phyloP scores from a whole-genome alignment of 2,888 invertebrate species.

The Metallyticus violacea region DNA sequence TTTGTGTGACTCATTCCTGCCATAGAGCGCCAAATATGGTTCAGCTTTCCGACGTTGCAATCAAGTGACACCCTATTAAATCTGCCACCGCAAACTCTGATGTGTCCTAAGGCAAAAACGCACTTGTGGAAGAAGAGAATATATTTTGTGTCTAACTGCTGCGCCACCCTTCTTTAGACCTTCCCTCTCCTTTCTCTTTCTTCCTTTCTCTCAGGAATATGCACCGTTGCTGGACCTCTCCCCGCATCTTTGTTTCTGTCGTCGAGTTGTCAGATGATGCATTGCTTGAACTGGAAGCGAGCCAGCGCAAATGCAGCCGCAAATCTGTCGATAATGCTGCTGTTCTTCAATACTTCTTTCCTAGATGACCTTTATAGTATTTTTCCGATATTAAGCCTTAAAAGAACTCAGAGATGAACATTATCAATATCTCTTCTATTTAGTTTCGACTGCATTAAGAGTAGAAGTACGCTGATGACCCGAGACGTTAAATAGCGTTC shows the following conservation, averaged over 20 bases:
- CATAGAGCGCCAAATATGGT: no score
- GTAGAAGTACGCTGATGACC: no score
- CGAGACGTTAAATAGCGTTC: no score
- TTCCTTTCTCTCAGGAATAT: not conserved
- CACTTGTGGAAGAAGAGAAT: no score
- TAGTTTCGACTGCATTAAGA: no score
- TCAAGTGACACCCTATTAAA: no score
- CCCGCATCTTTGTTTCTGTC: not conserved
- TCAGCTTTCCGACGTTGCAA: no score
- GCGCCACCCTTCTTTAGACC: not conserved
- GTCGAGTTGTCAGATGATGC: not conserved
- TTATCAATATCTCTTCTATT: no score
- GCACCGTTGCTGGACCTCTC: not conserved
- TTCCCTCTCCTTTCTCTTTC: not conserved
- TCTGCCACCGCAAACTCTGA: no score
- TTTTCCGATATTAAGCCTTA: not conserved
- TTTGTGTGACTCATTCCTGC: no score
- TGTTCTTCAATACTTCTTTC: no score
- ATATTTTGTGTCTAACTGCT: not conserved
- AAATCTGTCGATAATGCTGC: not conserved
- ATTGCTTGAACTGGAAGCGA: not conserved
- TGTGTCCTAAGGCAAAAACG: no score
- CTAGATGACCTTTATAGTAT: not conserved
- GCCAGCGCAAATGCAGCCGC: not conserved
- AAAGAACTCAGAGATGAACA: not conserved